Percentiles rank a stretch among this genome's conserved stretches.
Conservation (phyloP, 2,797 vertebrate genomes). For the Pangasius larnaudii region DNA sequence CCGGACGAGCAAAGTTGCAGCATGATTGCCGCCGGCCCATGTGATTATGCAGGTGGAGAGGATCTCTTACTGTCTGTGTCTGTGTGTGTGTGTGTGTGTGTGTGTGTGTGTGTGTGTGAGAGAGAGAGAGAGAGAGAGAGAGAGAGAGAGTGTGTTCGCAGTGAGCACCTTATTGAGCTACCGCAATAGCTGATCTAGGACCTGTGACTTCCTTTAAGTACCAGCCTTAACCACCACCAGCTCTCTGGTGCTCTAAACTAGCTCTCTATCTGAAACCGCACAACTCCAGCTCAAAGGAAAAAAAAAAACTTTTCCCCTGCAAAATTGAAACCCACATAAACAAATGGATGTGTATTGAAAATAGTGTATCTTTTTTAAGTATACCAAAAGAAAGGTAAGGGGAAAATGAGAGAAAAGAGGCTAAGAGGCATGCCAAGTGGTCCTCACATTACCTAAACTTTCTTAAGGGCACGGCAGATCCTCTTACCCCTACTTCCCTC, state of each 20-base stretch:
- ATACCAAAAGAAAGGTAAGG: slow-evolving; percentile 37
- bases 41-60: slow-evolving; percentile 47
- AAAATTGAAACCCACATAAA: slow-evolving; percentile 19
- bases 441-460: slow-evolving; percentile 56
- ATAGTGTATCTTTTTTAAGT: background rate
- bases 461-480: slow-evolving; percentile 56
- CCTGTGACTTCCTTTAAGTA: slow-evolving; percentile 12
- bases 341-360: background rate
- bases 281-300: background rate
- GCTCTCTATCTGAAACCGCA: slow-evolving; percentile 18
- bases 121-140: background rate
- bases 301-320: slow-evolving; percentile 7
- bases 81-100: slow-evolving; percentile 3
- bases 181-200: slow-evolving; percentile 39
- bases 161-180: slow-evolving; percentile 34
- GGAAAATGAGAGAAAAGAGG: slow-evolving; percentile 38
- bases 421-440: slow-evolving; percentile 52
- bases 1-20: slow-evolving; percentile 45
- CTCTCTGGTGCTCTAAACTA: too few species aligned
- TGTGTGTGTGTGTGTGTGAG: background rate
- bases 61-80: slow-evolving; percentile 34
- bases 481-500: slow-evolving; percentile 46
- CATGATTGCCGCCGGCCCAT: slow-evolving; percentile 48
- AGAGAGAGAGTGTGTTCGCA: background rate
- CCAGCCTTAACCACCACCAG: slow-evolving; percentile 10